Base-by-base conservation (phyloP, 2,888 invertebrate genomes). In the Sinotaia quadrata region DNA sequence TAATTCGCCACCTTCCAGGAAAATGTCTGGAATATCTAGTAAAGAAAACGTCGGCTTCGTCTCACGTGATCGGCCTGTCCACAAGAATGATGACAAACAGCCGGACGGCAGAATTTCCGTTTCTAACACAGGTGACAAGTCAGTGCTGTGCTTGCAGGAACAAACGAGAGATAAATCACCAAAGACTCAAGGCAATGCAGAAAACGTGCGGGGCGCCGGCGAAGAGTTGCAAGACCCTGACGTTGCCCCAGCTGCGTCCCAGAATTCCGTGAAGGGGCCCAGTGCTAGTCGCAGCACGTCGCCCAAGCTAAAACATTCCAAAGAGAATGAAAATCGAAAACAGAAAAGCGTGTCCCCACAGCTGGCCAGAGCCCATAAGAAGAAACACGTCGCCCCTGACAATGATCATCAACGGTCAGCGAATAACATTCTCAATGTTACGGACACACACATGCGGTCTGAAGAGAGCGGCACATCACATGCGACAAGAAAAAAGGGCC, bases 301-400 rank as follows among this genome's bases (percentile, higher is more conserved):
- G n/a, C 65, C 65, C 8, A 65, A 65, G 27, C 56, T n/a, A 47
- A 65, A 65, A 31, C 65, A 65, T 52, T 56, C 56, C 24, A 65
- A 65, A 24, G 65, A 65, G 54, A 56, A 44, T 44, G 65, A 65
- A 52, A 65, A 65, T 47, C n/a, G 56, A 29, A 65, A 56, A 15
- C 65, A 65, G 56, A 54, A 56, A 27, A 65, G 65, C 33, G 65
- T 56, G 0, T 65, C 65, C 2, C 65, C 65, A 8, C 56, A 56
- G n/a, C 31, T 41, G n/a, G 5, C 31, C 27, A n/a, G n/a, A n/a
- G n/a, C n/a, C n/a, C n/a, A n/a, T n/a, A n/a, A n/a, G n/a, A n/a
- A n/a, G n/a, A n/a, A n/a, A n/a, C n/a, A n/a, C n/a, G n/a, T n/a
- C n/a, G n/a, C n/a, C n/a, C n/a, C n/a, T n/a, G 21, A 37, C 1